phyloP scores from a whole-genome alignment of 1,140 invertebrate species.

The Drosophila subobscura region DNA sequence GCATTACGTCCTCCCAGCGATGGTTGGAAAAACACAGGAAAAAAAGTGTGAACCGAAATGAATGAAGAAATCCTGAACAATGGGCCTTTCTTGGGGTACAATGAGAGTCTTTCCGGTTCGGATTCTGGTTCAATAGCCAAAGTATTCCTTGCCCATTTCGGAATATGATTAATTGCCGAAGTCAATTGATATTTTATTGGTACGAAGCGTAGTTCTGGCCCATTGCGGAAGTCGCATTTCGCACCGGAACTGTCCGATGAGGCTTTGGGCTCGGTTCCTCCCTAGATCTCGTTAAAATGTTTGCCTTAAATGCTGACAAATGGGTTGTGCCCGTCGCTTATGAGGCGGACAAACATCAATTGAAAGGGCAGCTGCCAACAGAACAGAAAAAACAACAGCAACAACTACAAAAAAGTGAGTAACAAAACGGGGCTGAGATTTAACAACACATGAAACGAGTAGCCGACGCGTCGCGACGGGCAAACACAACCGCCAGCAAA shows the following conservation, averaged over 20 bases:
- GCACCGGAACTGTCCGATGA: constrained; percentile 59
- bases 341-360: constrained; percentile 55
- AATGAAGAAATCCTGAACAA: constrained; percentile 64
- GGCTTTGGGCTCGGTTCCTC: constrained; percentile 18
- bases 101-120: constrained; percentile 63
- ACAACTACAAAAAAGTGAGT: too few relatives aligned
- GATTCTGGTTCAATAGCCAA: constrained; percentile 4
- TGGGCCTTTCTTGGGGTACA: constrained; percentile 23
- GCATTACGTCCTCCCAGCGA: not conserved
- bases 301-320: constrained; percentile 75
- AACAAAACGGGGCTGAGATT: constrained; percentile 11
- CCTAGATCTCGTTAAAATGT: constrained; percentile 58
- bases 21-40: constrained; percentile 10
- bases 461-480: constrained; percentile 62
- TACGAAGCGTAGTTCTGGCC: constrained; percentile 33
- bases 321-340: constrained; percentile 48
- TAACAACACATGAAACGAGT: constrained; percentile 49
- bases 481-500: constrained; percentile 48
- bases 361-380: constrained; percentile 63
- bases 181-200: constrained; percentile 83
- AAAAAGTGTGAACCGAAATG: constrained; percentile 72
- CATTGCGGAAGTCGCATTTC: constrained; percentile 69
- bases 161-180: constrained; percentile 82
- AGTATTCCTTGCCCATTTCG: constrained; percentile 64
- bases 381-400: constrained; percentile 33